Evolutionary conservation across 1,140 invertebrate species (phyloP), one percentile per base, ranked within the genome.

Genomic region (Epicauta chinensis): DNA sequence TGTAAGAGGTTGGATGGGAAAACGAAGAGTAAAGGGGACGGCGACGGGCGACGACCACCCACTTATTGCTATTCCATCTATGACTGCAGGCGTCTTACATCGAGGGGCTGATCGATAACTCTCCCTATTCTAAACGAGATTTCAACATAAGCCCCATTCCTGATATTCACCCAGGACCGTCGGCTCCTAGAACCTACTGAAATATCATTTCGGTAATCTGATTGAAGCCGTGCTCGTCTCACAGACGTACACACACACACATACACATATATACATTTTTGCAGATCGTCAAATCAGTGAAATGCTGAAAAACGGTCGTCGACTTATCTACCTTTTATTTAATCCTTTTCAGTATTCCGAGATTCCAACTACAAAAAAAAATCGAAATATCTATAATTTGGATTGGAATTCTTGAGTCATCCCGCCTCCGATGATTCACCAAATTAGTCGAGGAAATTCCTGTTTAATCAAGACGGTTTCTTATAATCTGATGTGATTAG

Each of bases 51-150:
- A 34, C 47, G 52, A 43, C 61, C 61, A 63, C 61, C 61, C 61
- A 63, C 61, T 63, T 63, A 63, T 63, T 63, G 59, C 61, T 63
- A 63, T 63, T 63, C 61, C 61, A 63, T 63, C 61, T 63, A 63
- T 63, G 61, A 63, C 61, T 63, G 61, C 55, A 50, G 54, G 51
- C 53, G 59, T 63, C 61, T 60, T 60, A 61, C 56, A 57, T 63
- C 50, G 54, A 23, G 23, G 51, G 51, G 44, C 52, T 63, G 59
- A 63, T 63, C 61, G 61, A 63, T 63, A 60, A 53, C 56, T 58
- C 53, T 58, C 59, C 61, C 56, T 57, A 55, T 61, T 23, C 53
- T 45, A 61, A 63, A 63, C 54, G 61, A 63, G 59, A 63, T 63
- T 61, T 60, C 59, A 57, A 58, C 51, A 31, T 54, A 53, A 53